Base-by-base conservation (phyloP, 1,140 invertebrate genomes). In the Tachypleus tridentatus region DNA sequence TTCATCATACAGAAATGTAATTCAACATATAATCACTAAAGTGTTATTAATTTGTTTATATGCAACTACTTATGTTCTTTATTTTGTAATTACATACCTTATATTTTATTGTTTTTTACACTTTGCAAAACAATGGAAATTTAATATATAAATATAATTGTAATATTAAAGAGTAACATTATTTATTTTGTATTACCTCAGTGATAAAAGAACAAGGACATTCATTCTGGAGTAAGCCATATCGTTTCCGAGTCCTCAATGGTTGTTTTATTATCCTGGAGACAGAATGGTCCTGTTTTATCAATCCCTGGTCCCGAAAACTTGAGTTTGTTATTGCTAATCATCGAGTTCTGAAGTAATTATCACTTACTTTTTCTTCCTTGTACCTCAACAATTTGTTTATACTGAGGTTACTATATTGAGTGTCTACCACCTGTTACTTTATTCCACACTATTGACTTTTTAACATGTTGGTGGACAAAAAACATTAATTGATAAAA, bases 221-320 rank as follows among this genome's bases (percentile, higher is more conserved):
- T 56, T 82, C 85, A 4, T 85, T 87, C 73, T 82, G 83, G 67
- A 89, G 87, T 72, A 87, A 88, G 72, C 86, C 89, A 4, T 84
- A 85, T 71, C 82, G 88, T 65, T 89, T 95, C 75, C 79, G 86
- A 58, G 84, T 86, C 49, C 86, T 90, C 73, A 95, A 95, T 76
- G 89, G 91, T 2, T 84, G 85, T 69, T 93, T 84, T 74, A 81
- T 90, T 52, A 81, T 85, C 58, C 76, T 95, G 51, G 88, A 93
- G 76, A 94, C 92, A 0, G 90, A 95, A 76, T 97, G 91, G 91
- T 90, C 90, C 0, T 88, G 87, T 65, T 95, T 95, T 76, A 83
- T 94, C 51, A 96, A 96, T 82, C 93, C 93, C 0, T 97, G 93
- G 93, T 88, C 88, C 1, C 83, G 83, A 73, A 87, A 88, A 77